Evolutionary conservation across 1,140 invertebrate genomes (phyloP).

Genomic region (Hyposmocoma kahamanoa): DNA sequence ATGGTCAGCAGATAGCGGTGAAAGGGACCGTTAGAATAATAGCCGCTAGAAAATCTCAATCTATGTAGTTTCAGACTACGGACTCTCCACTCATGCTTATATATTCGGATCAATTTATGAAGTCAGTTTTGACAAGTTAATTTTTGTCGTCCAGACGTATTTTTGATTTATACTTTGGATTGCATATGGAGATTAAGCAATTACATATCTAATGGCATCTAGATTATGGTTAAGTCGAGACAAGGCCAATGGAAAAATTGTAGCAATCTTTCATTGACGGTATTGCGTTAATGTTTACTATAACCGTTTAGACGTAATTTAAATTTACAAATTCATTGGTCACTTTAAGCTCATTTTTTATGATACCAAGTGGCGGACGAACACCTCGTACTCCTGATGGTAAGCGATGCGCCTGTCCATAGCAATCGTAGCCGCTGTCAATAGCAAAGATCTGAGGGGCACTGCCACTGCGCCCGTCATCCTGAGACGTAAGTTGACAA

Average conservation of each 20-base stretch:
- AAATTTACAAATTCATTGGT: too few species aligned
- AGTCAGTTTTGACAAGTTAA: constrained; percentile 25
- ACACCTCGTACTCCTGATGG: too few species aligned
- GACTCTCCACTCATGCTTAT: constrained; percentile 19
- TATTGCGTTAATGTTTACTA: too few species aligned
- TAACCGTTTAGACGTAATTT: too few species aligned
- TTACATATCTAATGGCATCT: not conserved
- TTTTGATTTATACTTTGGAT: constrained; percentile 17
- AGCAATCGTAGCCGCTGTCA: too few species aligned
- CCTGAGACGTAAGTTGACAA: too few species aligned
- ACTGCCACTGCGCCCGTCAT: too few species aligned
- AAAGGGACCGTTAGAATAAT: constrained; percentile 67
- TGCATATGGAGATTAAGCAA: constrained; percentile 1
- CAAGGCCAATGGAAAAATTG: not conserved
- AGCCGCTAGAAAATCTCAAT: constrained; percentile 45
- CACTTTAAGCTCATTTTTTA: too few species aligned
- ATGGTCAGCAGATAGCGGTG: constrained; percentile 68
- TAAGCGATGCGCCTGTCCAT: too few species aligned
- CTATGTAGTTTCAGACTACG: constrained; percentile 27
- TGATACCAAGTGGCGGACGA: too few species aligned
- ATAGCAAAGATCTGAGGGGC: too few species aligned
- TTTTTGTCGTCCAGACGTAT: constrained; percentile 21
- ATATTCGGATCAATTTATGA: constrained; percentile 33
- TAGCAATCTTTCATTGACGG: not conserved
- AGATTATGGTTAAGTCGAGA: not conserved